Percentiles rank a stretch among this genome's conserved stretches.
Conservation (phyloP, 2,113 vertebrate species). For the Mirza zaza region DNA sequence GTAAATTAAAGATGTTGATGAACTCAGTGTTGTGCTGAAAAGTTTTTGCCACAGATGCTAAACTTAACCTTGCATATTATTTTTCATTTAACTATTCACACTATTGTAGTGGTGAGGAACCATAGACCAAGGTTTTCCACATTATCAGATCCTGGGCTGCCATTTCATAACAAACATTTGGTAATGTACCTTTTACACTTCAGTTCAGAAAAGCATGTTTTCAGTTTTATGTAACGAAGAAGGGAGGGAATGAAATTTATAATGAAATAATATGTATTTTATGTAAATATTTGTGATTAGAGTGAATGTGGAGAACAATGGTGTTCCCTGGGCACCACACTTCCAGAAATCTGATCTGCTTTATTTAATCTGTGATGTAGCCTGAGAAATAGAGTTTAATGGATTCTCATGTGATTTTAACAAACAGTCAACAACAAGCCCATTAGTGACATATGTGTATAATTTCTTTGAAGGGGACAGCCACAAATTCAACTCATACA, state of each 20-base stretch:
- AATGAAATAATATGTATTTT: not conserved
- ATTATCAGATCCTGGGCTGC: not conserved
- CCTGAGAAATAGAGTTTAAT: not conserved
- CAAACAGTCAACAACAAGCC: accelerated
- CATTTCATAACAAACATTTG: not conserved
- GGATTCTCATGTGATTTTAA: not conserved
- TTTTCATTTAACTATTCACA: not conserved
- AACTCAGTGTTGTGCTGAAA: not conserved
- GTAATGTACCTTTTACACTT: not conserved
- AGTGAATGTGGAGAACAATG: not conserved
- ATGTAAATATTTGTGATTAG: not conserved
- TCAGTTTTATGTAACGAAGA: not conserved
- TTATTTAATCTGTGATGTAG: not conserved
- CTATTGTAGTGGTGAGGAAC: accelerated
- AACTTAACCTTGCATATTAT: not conserved
- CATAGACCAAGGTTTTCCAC: not conserved
- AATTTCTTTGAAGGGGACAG: not conserved
- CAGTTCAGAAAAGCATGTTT: not conserved
- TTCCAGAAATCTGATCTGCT: not conserved
- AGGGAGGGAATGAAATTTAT: not conserved
- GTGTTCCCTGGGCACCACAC: accelerated
- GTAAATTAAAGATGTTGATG: not conserved
- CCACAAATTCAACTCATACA: not conserved
- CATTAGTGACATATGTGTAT: not conserved
- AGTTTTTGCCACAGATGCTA: not conserved